Evolutionary conservation across 1,140 invertebrate genomes (phyloP), one percentile per base, ranked within the genome.

Genomic region (Acromyrmex charruanus): DNA sequence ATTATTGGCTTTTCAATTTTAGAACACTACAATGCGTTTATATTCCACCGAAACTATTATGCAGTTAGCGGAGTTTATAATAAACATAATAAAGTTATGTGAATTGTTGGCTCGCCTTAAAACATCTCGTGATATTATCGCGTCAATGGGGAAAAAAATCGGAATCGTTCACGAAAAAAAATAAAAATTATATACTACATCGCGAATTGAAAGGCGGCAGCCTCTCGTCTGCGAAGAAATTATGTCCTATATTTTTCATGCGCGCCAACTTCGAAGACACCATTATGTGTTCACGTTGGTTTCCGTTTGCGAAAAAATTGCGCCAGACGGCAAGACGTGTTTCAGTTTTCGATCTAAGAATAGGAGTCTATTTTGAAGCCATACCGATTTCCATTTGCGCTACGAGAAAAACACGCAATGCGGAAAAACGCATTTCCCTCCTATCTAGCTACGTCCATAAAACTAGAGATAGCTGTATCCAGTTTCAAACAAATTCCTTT

Each of bases 1-100:
- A 39, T 59, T 69, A 84, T 84, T 84, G 80, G 80, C 68, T 84
- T 75, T 84, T 84, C 55, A 84, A 84, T 75, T 84, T 84, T 84
- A 63, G 68, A 74, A 39, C 28, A 65, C 44, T 61, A 25, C 18
- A 61, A 84, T 63, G 80, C 69, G 55, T 71, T 74, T 51, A 21
- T 61, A 44, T 75, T 84, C n/a, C 80, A 49, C 39, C 39, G 68
- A 59, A 74, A 61, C 80, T 74, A 72, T 74, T 72, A 74, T 31
- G 39, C 80, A 82, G 53, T 82, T 82, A 82, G 68, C 14, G 55
- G 39, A 82, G 39, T 82, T 72, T 16, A 49, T 74, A 74, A 84
- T 84, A 35, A 75, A 74, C 80, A 58, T 51, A 75, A 84, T 75
- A 39, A 59, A 59, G 51, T 82, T 74, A 49, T 63, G n/a, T 39